phyloP scores from a whole-genome alignment of 2,797 vertebrate genomes.

The Eleutherodactylus coqui region DNA sequence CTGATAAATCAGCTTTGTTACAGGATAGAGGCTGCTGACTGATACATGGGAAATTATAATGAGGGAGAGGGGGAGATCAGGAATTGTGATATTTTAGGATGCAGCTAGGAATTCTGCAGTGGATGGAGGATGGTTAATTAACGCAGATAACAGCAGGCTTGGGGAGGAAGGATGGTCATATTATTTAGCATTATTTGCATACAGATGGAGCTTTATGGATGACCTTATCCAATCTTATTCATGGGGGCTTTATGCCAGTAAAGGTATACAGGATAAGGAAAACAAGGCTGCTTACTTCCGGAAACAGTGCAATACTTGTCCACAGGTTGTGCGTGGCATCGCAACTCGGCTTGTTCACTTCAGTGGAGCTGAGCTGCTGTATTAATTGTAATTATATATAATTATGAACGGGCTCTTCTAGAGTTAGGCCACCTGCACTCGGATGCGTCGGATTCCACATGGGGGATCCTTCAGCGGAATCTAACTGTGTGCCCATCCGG shows the following conservation, averaged over 20 bases:
- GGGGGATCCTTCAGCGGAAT: too few species aligned
- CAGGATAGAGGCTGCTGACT: conserved; percentile 3
- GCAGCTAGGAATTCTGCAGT: background rate
- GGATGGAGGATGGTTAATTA: background rate
- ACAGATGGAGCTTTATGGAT: background rate
- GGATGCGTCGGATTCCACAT: too few species aligned
- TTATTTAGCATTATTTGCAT: background rate
- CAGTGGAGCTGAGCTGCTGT: too few species aligned
- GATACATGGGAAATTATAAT: background rate
- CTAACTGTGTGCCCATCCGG: too few species aligned
- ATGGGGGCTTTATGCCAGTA: background rate
- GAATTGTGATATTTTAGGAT: conserved; percentile 19
- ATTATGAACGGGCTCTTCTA: too few species aligned
- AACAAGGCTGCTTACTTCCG: background rate
- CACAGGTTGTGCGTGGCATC: background rate
- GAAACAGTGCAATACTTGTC: background rate
- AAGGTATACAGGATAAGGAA: too few species aligned
- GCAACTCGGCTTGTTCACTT: background rate
- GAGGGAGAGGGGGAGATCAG: background rate
- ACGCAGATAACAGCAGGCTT: background rate
- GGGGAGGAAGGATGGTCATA: background rate
- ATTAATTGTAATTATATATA: too few species aligned
- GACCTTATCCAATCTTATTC: background rate
- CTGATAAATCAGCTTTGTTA: conserved; percentile 64
- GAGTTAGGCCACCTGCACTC: too few species aligned